These are phyloP conservation scores for Oryzias javanicus DNA, from an alignment of 2,113 vertebrate species.

Conservation along the genomic window DNA sequence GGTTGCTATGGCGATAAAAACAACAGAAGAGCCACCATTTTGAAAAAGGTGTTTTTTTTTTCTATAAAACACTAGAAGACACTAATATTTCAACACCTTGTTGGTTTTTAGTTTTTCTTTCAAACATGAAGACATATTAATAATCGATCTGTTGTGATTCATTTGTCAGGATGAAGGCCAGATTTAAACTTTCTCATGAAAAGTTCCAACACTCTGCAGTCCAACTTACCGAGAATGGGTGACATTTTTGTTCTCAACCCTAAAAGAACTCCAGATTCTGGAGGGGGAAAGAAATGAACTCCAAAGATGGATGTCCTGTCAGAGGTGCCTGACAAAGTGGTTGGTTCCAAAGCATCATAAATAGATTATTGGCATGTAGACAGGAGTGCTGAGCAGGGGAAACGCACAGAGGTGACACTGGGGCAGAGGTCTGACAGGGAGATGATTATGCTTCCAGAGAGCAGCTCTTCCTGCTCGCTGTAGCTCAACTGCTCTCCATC, in stretches of 20 bases:
- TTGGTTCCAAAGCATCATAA: slow-evolving; percentile 48
- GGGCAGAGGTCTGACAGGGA: slow-evolving; percentile 37
- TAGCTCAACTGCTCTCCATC: neutral
- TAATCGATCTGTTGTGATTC: no score
- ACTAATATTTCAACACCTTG: no score
- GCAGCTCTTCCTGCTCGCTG: slow-evolving; percentile 5
- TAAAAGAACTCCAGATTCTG: slow-evolving; percentile 4
- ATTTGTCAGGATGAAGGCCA: no score
- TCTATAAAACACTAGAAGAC: no score
- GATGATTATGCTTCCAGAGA: slow-evolving; percentile 18
- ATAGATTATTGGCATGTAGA: slow-evolving; percentile 57
- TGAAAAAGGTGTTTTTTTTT: no score
- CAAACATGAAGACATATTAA: no score
- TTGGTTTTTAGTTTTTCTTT: no score
- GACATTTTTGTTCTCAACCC: neutral
- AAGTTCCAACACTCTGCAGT: no score
- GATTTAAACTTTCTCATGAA: no score
- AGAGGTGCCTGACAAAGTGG: slow-evolving; percentile 31
- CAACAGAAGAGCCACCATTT: no score
- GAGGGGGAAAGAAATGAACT: slow-evolving; percentile 21
- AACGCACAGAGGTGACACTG: slow-evolving; percentile 53
- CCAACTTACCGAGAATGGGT: no score
- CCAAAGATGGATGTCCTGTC: slow-evolving; percentile 17
- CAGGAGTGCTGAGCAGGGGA: slow-evolving; percentile 48
- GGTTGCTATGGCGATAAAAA: no score